Conservation (phyloP, 2,888 invertebrate species). For the Mythimna vitellina region DNA sequence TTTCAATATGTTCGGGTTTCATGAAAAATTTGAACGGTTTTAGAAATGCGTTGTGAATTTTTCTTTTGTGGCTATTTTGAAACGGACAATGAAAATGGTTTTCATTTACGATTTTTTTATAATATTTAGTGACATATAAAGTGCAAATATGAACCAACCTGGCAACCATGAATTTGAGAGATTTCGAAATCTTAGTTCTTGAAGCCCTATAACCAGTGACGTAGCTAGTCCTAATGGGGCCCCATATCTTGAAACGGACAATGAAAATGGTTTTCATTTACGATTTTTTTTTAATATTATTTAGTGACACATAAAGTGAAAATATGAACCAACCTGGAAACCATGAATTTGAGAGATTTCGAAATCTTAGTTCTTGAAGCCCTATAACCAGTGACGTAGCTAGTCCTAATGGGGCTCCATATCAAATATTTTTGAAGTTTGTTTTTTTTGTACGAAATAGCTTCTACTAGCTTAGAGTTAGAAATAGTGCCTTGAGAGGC, state of each 20-base stretch:
- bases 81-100: background rate
- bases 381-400: no score
- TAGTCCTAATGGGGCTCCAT: no score
- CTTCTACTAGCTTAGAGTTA: no score
- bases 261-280: background rate
- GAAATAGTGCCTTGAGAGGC: no score
- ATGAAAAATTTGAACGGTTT: conserved; percentile 10
- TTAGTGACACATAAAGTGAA: background rate
- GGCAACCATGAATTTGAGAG: background rate
- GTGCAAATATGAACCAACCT: background rate
- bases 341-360: background rate
- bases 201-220: no score
- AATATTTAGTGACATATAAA: background rate
- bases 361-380: no score
- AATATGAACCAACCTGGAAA: background rate
- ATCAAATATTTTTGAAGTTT: no score
- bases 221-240: no score
- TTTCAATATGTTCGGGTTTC: conserved; percentile 15
- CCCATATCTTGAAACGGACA: background rate
- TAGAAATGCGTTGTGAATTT: background rate
- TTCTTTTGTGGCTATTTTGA: conserved; percentile 8
- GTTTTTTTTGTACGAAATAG: no score
- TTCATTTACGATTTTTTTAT: background rate
- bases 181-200: no score
- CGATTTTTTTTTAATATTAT: no score